Percentiles rank a stretch among this genome's conserved stretches.
Conservation (phyloP, 2,113 vertebrate genomes). For the Furnarius figulus region DNA sequence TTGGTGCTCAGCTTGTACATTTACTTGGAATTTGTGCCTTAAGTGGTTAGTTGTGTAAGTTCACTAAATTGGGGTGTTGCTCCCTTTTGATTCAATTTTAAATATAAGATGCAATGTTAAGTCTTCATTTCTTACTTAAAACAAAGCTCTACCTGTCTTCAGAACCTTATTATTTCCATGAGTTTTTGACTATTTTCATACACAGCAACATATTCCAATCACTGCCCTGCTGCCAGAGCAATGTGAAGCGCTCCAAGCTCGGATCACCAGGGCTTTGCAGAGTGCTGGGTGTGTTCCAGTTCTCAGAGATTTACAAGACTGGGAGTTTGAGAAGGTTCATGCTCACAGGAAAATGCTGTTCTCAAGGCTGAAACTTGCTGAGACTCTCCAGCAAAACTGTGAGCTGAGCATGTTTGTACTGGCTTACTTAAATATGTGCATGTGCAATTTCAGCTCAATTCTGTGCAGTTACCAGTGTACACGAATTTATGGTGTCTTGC, state of each 20-base stretch:
- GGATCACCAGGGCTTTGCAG: neutral
- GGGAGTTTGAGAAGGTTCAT: neutral
- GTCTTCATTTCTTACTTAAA: neutral
- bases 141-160: neutral
- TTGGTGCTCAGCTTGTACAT: neutral
- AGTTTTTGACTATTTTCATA: neutral
- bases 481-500: neutral
- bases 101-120: neutral
- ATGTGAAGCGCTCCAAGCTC: rapidly evolving
- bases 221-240: neutral
- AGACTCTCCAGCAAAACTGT: neutral
- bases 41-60: neutral
- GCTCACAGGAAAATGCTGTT: neutral
- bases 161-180: neutral
- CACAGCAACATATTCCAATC: neutral
- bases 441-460: neutral
- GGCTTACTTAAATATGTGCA: neutral
- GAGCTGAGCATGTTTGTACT: neutral
- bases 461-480: neutral
- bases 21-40: neutral
- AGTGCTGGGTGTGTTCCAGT: neutral
- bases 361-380: neutral
- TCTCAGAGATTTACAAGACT: neutral
- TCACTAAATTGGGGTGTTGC: neutral
- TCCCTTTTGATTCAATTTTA: neutral